Base-by-base conservation (phyloP, 2,113 vertebrate species). In the Amazona guildingii region DNA sequence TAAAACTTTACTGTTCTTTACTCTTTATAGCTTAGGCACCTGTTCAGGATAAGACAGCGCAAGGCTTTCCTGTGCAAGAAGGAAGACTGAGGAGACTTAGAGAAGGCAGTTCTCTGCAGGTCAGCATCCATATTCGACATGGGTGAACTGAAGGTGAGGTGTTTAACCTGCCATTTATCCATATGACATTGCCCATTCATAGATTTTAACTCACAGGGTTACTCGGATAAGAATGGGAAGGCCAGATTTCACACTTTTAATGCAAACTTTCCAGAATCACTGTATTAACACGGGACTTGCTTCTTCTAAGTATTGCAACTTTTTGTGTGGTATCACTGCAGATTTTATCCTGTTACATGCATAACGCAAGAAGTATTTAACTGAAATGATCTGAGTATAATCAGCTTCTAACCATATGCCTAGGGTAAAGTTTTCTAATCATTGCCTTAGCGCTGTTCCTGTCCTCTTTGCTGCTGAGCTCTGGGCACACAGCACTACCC, bases 121-220 rank as follows among this genome's bases (percentile, higher is more conserved):
- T 41, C 18, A 75, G 7, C 7, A 28, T 39, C 52, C n/a, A 7
- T 23, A 68, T 15, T 52, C 0, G 1, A 39, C 11, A n/a, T 4
- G 7, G 1, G 4, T 69, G 28, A 84, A n/a, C 9, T 11, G 10
- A 82, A 11, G n/a, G 7, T 28, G 55, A 12, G 23, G 35, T 7
- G 2, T 68, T 70, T 70, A 89, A 79, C 17, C 14, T 87, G 31
- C 13, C 70, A 7, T 55, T 89, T 17, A 23, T 20, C 62, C 39
- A 39, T 25, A 75, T 0, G 20, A 2, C 2, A 0, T 55, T 73
- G 25, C 27, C 16, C 2, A 3, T 11, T 18, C 2, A 1, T 1
- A 7, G 13, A 29, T 13, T 70, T 67, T 37, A 43, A 4, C 24
- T 31, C 17, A 17, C 5, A 12, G 18, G 5, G 20, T 64, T 39